Conservation (phyloP, 2,113 vertebrate species). For the Rhagologus leucostigma region DNA sequence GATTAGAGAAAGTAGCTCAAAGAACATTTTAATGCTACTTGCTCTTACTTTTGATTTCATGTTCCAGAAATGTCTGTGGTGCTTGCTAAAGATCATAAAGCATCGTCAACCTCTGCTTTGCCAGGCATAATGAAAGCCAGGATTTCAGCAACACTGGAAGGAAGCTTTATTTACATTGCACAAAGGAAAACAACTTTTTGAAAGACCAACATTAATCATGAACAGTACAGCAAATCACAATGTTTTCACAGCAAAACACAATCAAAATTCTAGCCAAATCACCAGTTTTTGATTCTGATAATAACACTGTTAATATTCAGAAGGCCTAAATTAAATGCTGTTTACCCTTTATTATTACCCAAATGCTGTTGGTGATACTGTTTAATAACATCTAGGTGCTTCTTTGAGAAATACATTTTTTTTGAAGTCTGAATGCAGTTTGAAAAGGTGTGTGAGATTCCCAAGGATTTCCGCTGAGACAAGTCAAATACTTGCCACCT, state of each 20-base stretch:
- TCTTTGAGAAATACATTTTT: not conserved
- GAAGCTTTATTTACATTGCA: conserved; percentile 68
- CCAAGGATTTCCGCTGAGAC: not conserved
- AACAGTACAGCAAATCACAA: conserved; percentile 53
- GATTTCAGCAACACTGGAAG: conserved; percentile 35
- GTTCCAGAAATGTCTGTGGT: conserved; percentile 57
- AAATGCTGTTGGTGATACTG: no score
- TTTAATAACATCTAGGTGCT: not conserved
- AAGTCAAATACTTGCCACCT: not conserved
- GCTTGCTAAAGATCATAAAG: conserved; percentile 63
- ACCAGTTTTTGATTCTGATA: conserved; percentile 22
- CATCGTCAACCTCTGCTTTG: conserved; percentile 52
- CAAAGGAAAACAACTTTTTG: conserved; percentile 68
- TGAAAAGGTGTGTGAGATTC: not conserved
- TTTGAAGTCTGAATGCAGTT: not conserved
- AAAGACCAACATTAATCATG: conserved; percentile 66
- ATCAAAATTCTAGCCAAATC: conserved; percentile 40
- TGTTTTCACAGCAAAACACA: conserved; percentile 54
- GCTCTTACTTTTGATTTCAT: conserved; percentile 45
- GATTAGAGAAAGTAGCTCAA: conserved; percentile 40
- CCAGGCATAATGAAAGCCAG: conserved; percentile 70
- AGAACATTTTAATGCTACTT: conserved; percentile 54
- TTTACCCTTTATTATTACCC: not conserved
- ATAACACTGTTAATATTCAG: not conserved
- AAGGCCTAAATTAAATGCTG: not conserved